Base-by-base conservation (phyloP, 2,888 invertebrate species). In the Teinopalpus imperialis region DNA sequence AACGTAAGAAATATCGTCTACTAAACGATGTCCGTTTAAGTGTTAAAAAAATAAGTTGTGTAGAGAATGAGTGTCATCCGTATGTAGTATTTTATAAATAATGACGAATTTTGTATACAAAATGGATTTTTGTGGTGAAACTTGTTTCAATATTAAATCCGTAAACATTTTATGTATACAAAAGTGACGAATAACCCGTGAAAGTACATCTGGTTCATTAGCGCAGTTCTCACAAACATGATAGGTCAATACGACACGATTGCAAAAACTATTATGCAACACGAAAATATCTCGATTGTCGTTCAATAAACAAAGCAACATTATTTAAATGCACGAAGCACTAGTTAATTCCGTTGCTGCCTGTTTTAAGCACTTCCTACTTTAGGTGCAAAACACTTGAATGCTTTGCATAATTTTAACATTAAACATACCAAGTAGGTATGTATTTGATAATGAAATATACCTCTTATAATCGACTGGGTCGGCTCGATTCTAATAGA, bases 131-230 rank as follows among this genome's bases (percentile, higher is more conserved):
- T 20, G 9, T 29, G 5, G 16, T 14, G 32, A 31, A 34, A 37
- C 29, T 16, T 34, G 43, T 48, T 37, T 35, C 26, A 26, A 21
- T 14, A 8, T 14, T 10, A 21, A 34, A 45, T 39, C 39, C 5
- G 31, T 20, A 27, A 45, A 45, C 29, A 48, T 31, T 48, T 61
- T 57, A 54, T 59, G 57, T 59, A 62, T 61, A 63, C 53, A 53
- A 50, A n/a, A 53, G 68, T 61, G 70, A 67, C n/a, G 70, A 72
- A 69, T 63, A 54, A 53, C 47, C 56, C 46, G 74, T 61, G 82
- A 82, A 82, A 80, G 80, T 74, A 56, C 69, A 69, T 65, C 53
- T 61, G 61, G 64, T 66, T 61, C 64, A 39, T 81, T 81, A 82
- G 74, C 73, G 65, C 73, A 66, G 56, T 81, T 79, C 65, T 69